Evolutionary conservation across 2,113 vertebrate species (phyloP).

Genomic region (Phrynosoma platyrhinos): DNA sequence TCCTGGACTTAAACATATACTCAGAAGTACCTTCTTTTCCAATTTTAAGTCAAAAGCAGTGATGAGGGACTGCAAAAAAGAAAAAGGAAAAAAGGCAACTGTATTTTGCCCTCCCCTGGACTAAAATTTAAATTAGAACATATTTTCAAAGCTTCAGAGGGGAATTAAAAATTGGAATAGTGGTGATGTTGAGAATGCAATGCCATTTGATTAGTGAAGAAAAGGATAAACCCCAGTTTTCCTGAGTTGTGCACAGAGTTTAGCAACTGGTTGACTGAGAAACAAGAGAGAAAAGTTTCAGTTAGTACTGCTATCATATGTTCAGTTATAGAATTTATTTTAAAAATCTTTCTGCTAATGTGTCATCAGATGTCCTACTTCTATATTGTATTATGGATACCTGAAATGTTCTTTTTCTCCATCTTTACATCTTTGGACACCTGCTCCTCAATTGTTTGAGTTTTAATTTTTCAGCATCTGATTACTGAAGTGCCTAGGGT

Average conservation of each 20-base stretch:
- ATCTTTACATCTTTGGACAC: not conserved
- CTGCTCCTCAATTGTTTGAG: not conserved
- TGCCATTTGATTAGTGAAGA: not conserved
- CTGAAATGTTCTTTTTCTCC: not conserved
- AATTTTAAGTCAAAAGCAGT: too few relatives aligned
- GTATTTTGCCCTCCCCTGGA: too few relatives aligned
- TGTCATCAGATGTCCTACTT: not conserved
- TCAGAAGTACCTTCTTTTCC: too few relatives aligned
- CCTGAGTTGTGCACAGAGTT: not conserved
- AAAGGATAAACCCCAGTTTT: not conserved
- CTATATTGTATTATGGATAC: not conserved
- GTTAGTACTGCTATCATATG: not conserved
- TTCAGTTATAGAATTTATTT: not conserved
- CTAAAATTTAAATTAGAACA: too few relatives aligned
- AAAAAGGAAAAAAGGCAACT: too few relatives aligned
- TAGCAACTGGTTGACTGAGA: not conserved
- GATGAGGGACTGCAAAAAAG: too few relatives aligned
- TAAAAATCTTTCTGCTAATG: not conserved
- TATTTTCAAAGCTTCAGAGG: not conserved
- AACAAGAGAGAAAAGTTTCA: not conserved
- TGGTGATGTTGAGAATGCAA: not conserved
- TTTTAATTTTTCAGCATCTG: slow-evolving; percentile 4
- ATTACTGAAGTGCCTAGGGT: not conserved
- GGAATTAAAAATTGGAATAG: not conserved
- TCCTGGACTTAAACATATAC: too few relatives aligned